phyloP scores from a whole-genome alignment of 2,113 vertebrate genomes.

The Neogale vison region DNA sequence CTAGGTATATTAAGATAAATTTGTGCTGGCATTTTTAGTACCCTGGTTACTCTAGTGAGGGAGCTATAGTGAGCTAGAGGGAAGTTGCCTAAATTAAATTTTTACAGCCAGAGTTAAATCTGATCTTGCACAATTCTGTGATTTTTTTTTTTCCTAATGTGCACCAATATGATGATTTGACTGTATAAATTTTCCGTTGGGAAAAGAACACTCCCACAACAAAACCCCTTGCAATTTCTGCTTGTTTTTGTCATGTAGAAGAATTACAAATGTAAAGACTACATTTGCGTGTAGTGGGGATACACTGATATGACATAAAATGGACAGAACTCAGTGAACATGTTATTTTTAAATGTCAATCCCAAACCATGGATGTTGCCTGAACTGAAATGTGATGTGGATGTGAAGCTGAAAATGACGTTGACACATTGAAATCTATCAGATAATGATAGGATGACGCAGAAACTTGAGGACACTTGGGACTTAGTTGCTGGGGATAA shows the following conservation, averaged over 20 bases:
- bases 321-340: background rate
- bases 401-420: background rate
- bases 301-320: background rate
- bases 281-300: background rate
- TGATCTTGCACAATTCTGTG: background rate
- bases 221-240: background rate
- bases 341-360: background rate
- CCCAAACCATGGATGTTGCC: background rate
- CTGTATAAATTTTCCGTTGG: background rate
- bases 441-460: background rate
- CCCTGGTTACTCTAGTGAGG: background rate
- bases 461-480: background rate
- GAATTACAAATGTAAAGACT: background rate
- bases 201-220: background rate
- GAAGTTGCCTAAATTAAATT: background rate
- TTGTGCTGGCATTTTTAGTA: constrained; percentile 16
- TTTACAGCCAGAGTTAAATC: background rate
- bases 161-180: background rate
- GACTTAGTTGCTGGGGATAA: background rate
- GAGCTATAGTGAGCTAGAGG: background rate
- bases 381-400: background rate
- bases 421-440: background rate
- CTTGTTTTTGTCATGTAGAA: background rate
- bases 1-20: background rate
- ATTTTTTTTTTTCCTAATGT: background rate